These are phyloP conservation scores for Sycophila texana DNA, from an alignment of 2,888 invertebrate species.

Conservation along the genomic window DNA sequence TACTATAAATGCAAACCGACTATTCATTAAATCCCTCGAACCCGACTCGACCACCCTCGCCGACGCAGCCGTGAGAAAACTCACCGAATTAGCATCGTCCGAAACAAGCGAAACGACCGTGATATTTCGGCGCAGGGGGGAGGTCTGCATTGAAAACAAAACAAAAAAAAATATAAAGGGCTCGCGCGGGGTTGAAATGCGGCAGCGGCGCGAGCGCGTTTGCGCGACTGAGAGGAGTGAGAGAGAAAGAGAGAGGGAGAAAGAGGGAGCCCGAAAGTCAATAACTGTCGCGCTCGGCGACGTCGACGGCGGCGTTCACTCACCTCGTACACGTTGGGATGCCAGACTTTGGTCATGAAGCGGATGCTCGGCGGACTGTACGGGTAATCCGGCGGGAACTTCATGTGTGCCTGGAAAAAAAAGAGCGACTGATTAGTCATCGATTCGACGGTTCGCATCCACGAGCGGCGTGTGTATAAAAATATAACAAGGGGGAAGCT, in stretches of 20 bases:
- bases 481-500: neutral
- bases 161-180: constrained; percentile 2
- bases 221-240: constrained; percentile 12
- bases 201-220: constrained; percentile 14
- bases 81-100: too few species aligned
- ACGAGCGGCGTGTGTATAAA: neutral
- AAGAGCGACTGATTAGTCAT: neutral
- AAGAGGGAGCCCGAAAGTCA: constrained; percentile 40
- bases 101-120: too few species aligned
- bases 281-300: constrained; percentile 53
- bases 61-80: too few species aligned
- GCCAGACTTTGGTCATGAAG: constrained; percentile 99
- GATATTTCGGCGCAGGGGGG: too few species aligned
- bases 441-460: neutral
- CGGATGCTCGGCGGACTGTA: constrained; percentile 98
- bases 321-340: constrained; percentile 99
- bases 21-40: too few species aligned
- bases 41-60: too few species aligned
- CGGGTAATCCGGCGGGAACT: constrained; percentile 98
- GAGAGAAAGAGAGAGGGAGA: constrained; percentile 43
- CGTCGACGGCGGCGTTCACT: constrained; percentile 73
- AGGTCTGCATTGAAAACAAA: neutral
- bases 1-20: too few species aligned
- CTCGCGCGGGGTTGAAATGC: constrained; percentile 24
- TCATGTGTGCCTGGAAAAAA: constrained; percentile 93